Conservation (phyloP, 35 echinoderm and acorn worm species). For the Heliocidaris tuberculata region DNA sequence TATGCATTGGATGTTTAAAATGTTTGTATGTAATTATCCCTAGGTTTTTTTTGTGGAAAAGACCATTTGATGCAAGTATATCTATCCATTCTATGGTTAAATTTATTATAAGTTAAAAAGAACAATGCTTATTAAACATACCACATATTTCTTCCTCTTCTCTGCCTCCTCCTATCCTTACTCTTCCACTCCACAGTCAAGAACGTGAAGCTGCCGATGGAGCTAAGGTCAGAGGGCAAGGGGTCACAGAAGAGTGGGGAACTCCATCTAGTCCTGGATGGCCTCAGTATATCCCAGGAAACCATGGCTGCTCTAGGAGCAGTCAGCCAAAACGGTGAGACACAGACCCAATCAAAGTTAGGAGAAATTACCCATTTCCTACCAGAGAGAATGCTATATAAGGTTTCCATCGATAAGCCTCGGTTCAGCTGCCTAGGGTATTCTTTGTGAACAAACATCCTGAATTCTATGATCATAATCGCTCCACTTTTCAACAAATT, state of each 20-base stretch:
- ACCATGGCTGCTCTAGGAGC: conserved; percentile 54
- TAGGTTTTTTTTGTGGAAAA: too few species aligned
- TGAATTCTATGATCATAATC: neutral
- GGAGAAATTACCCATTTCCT: neutral
- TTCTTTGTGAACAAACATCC: neutral
- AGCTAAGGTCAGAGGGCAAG: conserved; percentile 56
- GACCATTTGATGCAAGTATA: too few species aligned
- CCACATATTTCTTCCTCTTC: too few species aligned
- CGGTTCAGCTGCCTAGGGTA: neutral
- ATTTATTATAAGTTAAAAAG: too few species aligned
- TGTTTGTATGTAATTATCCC: too few species aligned
- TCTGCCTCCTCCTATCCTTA: neutral
- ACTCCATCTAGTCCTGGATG: conserved; percentile 60
- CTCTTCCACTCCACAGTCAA: conserved; percentile 47
- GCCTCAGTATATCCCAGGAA: conserved; percentile 64
- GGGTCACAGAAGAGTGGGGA: conserved; percentile 58
- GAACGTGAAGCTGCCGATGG: conserved; percentile 56
- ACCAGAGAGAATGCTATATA: neutral
- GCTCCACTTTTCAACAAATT: neutral
- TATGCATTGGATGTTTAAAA: too few species aligned
- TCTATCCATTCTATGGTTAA: too few species aligned
- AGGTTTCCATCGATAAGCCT: neutral
- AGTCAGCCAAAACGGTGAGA: conserved; percentile 77
- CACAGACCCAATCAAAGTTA: neutral
- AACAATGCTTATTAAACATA: too few species aligned